These are phyloP conservation scores for Natator depressus DNA, from an alignment of 2,113 vertebrate species.

Conservation along the genomic window DNA sequence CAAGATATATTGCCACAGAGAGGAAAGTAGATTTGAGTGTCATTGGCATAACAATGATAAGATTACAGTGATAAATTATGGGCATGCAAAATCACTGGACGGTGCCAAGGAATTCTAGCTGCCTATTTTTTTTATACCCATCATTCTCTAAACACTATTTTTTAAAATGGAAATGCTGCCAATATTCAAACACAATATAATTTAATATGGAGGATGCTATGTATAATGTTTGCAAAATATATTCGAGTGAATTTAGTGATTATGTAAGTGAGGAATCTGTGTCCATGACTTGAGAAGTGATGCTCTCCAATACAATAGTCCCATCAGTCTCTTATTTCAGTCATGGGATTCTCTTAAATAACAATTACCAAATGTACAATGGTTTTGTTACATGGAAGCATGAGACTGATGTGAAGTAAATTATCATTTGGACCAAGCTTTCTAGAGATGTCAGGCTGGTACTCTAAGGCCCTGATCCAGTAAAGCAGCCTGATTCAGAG, in stretches of 20 bases:
- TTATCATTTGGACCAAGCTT: neutral
- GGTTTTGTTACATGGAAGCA: neutral
- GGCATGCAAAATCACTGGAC: conserved; percentile 7
- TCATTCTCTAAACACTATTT: neutral
- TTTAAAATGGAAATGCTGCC: neutral
- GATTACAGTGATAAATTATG: conserved; percentile 32
- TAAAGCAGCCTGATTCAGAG: neutral
- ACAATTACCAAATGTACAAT: neutral
- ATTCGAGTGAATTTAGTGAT: neutral
- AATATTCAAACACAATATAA: neutral
- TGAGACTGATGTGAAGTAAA: neutral
- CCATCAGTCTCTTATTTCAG: neutral
- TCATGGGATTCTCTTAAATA: neutral
- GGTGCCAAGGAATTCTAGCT: neutral
- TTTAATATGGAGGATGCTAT: neutral
- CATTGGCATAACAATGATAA: conserved; percentile 6
- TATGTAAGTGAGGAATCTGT: neutral
- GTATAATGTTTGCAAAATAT: neutral
- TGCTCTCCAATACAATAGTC: neutral
- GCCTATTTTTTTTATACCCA: neutral
- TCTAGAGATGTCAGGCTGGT: neutral
- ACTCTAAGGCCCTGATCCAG: neutral
- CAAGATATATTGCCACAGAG: conserved; percentile 20
- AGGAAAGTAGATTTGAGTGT: conserved; percentile 12
- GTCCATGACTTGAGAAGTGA: neutral